Conservation (phyloP, 2,888 invertebrate species). For the Embidobia sp. region DNA sequence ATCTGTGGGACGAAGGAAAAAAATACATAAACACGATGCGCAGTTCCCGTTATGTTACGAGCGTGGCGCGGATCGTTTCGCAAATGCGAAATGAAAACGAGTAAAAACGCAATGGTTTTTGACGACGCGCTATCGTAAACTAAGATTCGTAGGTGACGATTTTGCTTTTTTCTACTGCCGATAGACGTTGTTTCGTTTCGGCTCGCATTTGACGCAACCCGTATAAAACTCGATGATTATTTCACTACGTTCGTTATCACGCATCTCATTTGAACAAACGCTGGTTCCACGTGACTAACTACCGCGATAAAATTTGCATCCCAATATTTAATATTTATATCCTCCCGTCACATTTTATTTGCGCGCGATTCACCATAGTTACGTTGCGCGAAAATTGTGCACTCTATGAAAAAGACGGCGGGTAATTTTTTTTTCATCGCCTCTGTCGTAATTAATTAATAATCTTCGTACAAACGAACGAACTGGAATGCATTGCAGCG, state of each 20-base stretch:
- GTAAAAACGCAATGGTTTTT: slow-evolving; percentile 34
- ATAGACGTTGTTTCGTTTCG: slow-evolving; percentile 34
- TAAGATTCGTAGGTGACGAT: slow-evolving; percentile 41
- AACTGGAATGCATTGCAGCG: not conserved
- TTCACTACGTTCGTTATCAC: slow-evolving; percentile 43
- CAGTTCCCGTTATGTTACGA: slow-evolving; percentile 15
- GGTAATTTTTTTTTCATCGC: slow-evolving; percentile 1
- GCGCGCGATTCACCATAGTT: slow-evolving; percentile 6
- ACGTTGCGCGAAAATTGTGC: slow-evolving; percentile 8
- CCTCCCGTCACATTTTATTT: slow-evolving; percentile 24
- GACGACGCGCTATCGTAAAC: slow-evolving; percentile 30
- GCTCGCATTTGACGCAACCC: slow-evolving; percentile 21
- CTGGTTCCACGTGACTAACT: slow-evolving; percentile 16
- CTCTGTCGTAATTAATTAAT: slow-evolving; percentile 19
- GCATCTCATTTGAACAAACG: slow-evolving; percentile 47
- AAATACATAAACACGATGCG: not conserved
- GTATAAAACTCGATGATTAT: slow-evolving; percentile 42
- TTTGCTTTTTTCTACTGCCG: slow-evolving; percentile 20
- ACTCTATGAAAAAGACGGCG: not conserved
- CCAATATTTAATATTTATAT: slow-evolving; percentile 39
- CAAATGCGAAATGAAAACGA: slow-evolving; percentile 19
- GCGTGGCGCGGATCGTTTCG: not conserved
- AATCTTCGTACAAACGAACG: not conserved
- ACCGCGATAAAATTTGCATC: slow-evolving; percentile 38
- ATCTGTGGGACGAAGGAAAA: not conserved